A percentile compares a stretch with the other conserved stretches of the same genome.
Conservation (phyloP, 2,797 vertebrate species). For the Pipistrellus kuhlii region DNA sequence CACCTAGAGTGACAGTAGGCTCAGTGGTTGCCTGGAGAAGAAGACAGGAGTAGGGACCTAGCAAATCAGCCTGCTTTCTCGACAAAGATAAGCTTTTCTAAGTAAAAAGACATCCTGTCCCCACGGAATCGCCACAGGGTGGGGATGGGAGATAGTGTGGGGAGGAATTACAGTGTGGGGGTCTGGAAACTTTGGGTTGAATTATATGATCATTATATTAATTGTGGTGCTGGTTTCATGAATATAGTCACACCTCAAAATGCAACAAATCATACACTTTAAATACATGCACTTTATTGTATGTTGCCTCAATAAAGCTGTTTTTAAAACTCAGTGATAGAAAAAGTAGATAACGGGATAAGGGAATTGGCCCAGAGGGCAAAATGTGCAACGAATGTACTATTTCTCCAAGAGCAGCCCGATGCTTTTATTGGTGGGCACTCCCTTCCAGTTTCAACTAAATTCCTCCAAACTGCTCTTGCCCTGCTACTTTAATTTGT, state of each 20-base stretch:
- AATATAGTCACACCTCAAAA: not conserved
- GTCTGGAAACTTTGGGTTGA: not conserved
- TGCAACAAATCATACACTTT: not conserved
- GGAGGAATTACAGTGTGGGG: not conserved
- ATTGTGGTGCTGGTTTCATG: not conserved
- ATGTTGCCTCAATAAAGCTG: not conserved
- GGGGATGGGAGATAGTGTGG: not conserved
- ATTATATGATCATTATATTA: not conserved
- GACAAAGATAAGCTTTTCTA: constrained; percentile 45
- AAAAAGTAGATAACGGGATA: not conserved
- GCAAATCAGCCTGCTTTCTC: constrained; percentile 20
- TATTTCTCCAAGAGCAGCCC: not conserved
- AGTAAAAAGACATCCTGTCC: constrained; percentile 36
- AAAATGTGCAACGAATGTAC: not conserved
- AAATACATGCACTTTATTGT: not conserved
- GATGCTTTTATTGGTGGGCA: not conserved
- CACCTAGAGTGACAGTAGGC: constrained; percentile 40
- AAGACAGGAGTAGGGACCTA: not conserved
- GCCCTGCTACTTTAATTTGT: not conserved
- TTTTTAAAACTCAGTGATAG: constrained; percentile 7
- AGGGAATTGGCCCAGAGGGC: not conserved
- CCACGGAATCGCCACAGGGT: not conserved
- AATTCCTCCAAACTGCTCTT: not conserved
- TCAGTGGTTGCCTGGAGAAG: not conserved
- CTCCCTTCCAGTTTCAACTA: not conserved